A percentile compares a stretch with the other conserved stretches of the same genome.
phyloP scores from a whole-genome alignment of 2,113 vertebrate genomes.

The Hystrix cristata region DNA sequence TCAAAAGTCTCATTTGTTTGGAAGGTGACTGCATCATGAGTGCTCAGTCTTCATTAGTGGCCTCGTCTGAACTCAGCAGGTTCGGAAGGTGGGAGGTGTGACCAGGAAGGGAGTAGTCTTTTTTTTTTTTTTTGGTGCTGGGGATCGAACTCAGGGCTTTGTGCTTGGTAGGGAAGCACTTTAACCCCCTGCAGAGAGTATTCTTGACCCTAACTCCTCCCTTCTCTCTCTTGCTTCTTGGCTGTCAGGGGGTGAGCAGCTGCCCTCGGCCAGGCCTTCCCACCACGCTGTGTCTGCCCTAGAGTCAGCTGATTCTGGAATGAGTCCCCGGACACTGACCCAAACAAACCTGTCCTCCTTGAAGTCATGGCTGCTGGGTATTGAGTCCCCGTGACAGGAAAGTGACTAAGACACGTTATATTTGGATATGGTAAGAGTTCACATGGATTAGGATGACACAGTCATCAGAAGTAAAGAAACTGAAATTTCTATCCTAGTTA shows the following conservation, averaged over 20 bases:
- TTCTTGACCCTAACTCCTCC: neutral
- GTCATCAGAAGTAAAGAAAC: neutral
- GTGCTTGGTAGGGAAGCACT: no score
- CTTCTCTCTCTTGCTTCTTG: neutral
- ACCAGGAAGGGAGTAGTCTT: neutral
- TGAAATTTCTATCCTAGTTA: neutral
- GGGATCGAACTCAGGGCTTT: no score
- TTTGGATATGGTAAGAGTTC: neutral
- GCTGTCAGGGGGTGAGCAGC: neutral
- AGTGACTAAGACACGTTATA: neutral
- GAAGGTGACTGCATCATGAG: neutral
- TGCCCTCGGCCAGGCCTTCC: neutral
- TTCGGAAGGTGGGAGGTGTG: neutral
- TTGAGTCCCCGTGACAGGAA: neutral
- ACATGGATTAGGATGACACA: neutral
- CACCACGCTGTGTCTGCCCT: neutral
- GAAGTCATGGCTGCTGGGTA: neutral
- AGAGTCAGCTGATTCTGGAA: neutral
- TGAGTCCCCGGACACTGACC: neutral
- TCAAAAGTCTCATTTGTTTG: neutral
- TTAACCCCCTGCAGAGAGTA: no score
- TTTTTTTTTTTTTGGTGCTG: no score
- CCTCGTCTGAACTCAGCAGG: neutral
- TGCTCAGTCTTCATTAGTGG: no score
- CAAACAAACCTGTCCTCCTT: neutral